Percentiles rank a stretch among this genome's conserved stretches.
Evolutionary conservation across 2,888 invertebrate genomes (phyloP).

Genomic region (Diplazon laetatorius): DNA sequence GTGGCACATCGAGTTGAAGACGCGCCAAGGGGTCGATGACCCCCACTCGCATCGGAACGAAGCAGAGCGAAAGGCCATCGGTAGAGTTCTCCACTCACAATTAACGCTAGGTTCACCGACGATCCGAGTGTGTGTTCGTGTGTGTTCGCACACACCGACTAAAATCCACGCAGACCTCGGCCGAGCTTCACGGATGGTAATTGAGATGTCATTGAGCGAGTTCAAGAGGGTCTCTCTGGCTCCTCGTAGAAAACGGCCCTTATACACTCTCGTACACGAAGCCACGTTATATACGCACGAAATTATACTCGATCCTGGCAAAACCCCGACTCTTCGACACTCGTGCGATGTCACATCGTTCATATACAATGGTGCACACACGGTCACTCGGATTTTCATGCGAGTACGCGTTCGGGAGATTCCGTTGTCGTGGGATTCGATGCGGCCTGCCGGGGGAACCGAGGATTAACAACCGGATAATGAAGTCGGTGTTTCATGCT

Average conservation of each 20-base stretch:
- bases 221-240: conserved; percentile 52
- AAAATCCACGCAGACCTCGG: conserved; percentile 12
- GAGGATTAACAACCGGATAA: conserved; percentile 82
- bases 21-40: conserved; percentile 53
- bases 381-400: conserved; percentile 24
- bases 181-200: conserved; percentile 47
- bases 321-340: conserved; percentile 40
- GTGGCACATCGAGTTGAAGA: conserved; percentile 24
- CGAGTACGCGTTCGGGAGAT: conserved; percentile 57
- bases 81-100: conserved; percentile 61
- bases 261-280: not conserved
- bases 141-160: too few species aligned
- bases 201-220: conserved; percentile 60
- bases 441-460: conserved; percentile 64
- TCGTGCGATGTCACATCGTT: conserved; percentile 20
- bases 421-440: conserved; percentile 39
- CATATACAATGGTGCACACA: not conserved
- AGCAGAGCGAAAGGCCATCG: conserved; percentile 59
- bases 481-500: conserved; percentile 83
- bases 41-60: conserved; percentile 28
- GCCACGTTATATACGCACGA: conserved; percentile 29
- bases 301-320: conserved; percentile 47
- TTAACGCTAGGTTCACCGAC: conserved; percentile 56
- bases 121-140: conserved; percentile 41
- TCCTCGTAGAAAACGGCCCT: conserved; percentile 53